phyloP scores from a whole-genome alignment of 2,113 vertebrate species.

The Numida meleagris region DNA sequence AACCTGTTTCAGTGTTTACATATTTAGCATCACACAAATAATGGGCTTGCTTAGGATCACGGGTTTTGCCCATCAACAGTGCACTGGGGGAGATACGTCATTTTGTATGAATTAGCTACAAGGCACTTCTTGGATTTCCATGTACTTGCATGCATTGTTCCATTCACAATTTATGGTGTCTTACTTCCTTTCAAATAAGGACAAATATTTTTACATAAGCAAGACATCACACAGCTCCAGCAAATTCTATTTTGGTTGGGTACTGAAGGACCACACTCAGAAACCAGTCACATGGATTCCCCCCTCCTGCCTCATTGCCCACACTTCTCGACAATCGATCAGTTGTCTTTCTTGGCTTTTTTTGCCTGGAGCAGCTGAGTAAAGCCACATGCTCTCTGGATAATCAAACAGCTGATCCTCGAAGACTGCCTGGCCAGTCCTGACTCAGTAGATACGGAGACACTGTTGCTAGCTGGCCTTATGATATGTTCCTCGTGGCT shows the following conservation, averaged over 20 bases:
- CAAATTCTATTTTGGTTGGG: slow-evolving; percentile 48
- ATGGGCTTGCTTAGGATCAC: not conserved
- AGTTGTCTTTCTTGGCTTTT: slow-evolving; percentile 48
- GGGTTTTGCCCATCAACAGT: slow-evolving; percentile 6
- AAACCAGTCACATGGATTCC: slow-evolving; percentile 56
- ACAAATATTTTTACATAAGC: slow-evolving; percentile 62
- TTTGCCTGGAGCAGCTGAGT: slow-evolving; percentile 54
- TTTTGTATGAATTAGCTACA: slow-evolving; percentile 60
- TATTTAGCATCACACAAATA: slow-evolving; percentile 27
- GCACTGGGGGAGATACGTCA: not conserved
- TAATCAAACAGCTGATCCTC: slow-evolving; percentile 66
- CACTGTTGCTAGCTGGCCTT: slow-evolving; percentile 42
- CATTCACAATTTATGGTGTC: slow-evolving; percentile 31
- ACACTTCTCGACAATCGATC: slow-evolving; percentile 35
- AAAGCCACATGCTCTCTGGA: slow-evolving; percentile 55
- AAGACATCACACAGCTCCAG: slow-evolving; percentile 46
- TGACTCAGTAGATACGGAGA: slow-evolving; percentile 61
- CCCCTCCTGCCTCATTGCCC: slow-evolving; percentile 30
- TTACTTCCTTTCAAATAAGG: slow-evolving; percentile 48
- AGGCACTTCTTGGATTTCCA: slow-evolving; percentile 52
- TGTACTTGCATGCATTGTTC: slow-evolving; percentile 37
- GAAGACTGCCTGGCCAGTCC: not conserved
- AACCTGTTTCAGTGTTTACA: slow-evolving; percentile 29
- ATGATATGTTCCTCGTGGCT: slow-evolving; percentile 46
- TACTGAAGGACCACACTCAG: slow-evolving; percentile 55